Evolutionary conservation across 2,113 vertebrate genomes (phyloP).

Genomic region (Ciconia stormi): DNA sequence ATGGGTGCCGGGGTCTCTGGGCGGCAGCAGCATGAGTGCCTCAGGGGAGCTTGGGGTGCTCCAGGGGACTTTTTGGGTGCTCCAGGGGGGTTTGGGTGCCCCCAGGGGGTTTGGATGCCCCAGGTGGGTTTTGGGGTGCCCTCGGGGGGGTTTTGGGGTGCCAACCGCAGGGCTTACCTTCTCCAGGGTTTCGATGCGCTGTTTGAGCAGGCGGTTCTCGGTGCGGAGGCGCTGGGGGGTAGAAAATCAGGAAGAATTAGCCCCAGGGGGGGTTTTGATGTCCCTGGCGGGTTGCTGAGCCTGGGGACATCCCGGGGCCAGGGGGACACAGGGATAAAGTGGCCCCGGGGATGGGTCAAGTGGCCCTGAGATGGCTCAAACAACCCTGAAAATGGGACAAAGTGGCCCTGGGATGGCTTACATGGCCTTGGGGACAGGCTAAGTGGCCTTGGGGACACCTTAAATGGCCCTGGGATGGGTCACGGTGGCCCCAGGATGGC

Average conservation of each 20-base stretch:
- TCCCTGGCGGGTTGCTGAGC: neutral
- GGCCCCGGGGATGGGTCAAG: neutral
- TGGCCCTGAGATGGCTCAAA: neutral
- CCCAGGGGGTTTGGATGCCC: neutral
- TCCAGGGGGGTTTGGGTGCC: neutral
- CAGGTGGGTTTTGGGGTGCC: neutral
- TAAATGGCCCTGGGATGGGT: neutral
- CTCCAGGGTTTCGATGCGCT: slow-evolving; percentile 93
- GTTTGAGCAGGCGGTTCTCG: slow-evolving; percentile 92
- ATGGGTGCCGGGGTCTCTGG: neutral
- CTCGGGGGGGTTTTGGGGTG: neutral
- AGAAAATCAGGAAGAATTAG: neutral
- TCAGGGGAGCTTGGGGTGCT: neutral
- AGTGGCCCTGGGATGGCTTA: neutral
- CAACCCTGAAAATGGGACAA: neutral
- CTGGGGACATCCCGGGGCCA: neutral
- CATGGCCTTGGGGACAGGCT: neutral
- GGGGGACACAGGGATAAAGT: neutral
- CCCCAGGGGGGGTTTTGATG: accelerated
- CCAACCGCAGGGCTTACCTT: slow-evolving; percentile 77
- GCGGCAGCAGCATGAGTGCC: accelerated
- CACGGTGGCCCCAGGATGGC: neutral
- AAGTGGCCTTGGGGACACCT: neutral
- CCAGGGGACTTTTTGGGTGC: neutral
- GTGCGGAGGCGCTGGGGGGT: slow-evolving; percentile 84